phyloP scores from a whole-genome alignment of 2,797 vertebrate species.

The Enteromius argenteus region DNA sequence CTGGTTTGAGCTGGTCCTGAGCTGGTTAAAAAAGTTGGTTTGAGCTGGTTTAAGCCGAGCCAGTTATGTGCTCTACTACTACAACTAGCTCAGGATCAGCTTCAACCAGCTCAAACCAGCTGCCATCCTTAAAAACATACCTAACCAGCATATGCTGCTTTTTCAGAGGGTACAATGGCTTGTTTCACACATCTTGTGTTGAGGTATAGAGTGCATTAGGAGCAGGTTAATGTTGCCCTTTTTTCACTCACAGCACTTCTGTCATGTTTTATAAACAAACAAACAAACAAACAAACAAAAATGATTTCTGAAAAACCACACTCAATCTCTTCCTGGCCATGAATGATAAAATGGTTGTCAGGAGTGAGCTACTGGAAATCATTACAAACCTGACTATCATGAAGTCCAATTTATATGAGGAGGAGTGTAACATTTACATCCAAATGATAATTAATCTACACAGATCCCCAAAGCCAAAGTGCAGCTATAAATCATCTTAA shows the following conservation, averaged over 20 bases:
- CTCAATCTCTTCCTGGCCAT: neutral
- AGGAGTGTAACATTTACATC: neutral
- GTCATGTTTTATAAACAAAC: neutral
- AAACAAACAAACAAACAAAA: neutral
- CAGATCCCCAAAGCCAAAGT: neutral
- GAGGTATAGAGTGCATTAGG: neutral
- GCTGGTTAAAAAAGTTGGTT: no score
- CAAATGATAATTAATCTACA: neutral
- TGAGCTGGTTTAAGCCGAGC: no score
- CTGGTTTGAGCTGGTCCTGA: no score
- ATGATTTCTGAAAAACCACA: neutral
- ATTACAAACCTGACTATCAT: neutral
- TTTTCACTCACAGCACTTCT: neutral
- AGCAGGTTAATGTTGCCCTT: neutral
- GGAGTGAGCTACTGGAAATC: neutral
- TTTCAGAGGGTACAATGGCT: neutral
- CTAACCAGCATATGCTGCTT: neutral
- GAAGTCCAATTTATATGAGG: neutral
- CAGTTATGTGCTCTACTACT: no score
- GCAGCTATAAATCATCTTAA: neutral
- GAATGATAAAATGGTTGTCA: neutral
- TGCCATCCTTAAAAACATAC: neutral
- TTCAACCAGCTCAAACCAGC: neutral
- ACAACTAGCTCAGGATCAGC: neutral
- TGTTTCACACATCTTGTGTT: neutral